Evolutionary conservation across 2,113 vertebrate species (phyloP).

Genomic region (Nyctereutes procyonoides): DNA sequence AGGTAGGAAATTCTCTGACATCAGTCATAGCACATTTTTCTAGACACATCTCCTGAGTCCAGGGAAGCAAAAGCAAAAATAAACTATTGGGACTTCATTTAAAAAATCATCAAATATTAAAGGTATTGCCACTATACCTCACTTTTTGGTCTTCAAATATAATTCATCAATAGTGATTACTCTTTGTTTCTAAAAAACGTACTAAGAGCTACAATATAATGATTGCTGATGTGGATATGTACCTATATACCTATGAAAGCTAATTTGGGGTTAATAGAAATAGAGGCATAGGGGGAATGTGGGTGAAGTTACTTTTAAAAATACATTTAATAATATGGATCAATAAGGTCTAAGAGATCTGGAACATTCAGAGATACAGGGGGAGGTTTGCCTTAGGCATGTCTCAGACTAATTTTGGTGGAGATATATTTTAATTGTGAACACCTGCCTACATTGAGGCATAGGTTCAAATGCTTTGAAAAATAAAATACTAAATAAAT

Average conservation of each 20-base stretch:
- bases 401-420: background rate
- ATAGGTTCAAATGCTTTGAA: background rate
- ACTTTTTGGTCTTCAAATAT: background rate
- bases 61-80: too few relatives aligned
- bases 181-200: background rate
- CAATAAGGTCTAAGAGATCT: background rate
- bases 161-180: background rate
- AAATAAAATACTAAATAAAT: constrained; percentile 26
- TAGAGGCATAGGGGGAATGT: background rate
- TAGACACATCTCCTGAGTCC: too few relatives aligned
- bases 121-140: background rate
- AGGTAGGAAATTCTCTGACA: too few relatives aligned
- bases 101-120: background rate
- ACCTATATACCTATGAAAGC: background rate
- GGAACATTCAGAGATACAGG: background rate
- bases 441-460: background rate
- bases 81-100: background rate
- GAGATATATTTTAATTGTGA: background rate
- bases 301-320: background rate
- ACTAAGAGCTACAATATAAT: background rate
- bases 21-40: too few relatives aligned
- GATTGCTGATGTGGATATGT: background rate
- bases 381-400: background rate
- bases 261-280: background rate
- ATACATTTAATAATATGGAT: background rate